Evolutionary conservation across 2,113 vertebrate species (phyloP).

Genomic region (Bubo bubo): DNA sequence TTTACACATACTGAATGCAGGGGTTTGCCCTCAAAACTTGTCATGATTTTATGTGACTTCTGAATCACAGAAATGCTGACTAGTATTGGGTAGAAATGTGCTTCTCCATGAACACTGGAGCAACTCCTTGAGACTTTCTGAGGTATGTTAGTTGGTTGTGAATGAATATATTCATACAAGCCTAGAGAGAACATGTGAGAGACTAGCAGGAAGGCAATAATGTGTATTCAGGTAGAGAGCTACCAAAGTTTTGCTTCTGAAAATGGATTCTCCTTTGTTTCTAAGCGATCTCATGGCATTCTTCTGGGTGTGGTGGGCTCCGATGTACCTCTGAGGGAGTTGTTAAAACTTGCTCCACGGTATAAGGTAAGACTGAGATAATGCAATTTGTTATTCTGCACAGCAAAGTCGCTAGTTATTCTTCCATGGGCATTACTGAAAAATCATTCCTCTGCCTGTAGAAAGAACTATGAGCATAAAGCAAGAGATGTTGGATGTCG

Average conservation of each 20-base stretch:
- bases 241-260: background rate
- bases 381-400: background rate
- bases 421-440: background rate
- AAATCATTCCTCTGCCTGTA: background rate
- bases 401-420: background rate
- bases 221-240: background rate
- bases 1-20: background rate
- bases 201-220: background rate
- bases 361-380: constrained; percentile 84
- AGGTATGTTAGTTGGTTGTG: background rate
- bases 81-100: background rate
- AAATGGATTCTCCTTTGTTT: constrained; percentile 2
- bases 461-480: background rate
- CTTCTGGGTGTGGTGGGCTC: constrained; percentile 93
- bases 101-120: background rate
- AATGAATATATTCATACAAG: background rate
- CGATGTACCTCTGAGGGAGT: constrained; percentile 89
- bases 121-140: background rate
- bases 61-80: background rate
- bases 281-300: constrained; percentile 91
- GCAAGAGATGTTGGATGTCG: background rate
- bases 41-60: background rate
- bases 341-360: constrained; percentile 89
- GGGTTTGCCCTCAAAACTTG: background rate
- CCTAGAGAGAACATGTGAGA: background rate